Evolutionary conservation across 2,113 vertebrate genomes (phyloP).

Genomic region (Jaculus jaculus): DNA sequence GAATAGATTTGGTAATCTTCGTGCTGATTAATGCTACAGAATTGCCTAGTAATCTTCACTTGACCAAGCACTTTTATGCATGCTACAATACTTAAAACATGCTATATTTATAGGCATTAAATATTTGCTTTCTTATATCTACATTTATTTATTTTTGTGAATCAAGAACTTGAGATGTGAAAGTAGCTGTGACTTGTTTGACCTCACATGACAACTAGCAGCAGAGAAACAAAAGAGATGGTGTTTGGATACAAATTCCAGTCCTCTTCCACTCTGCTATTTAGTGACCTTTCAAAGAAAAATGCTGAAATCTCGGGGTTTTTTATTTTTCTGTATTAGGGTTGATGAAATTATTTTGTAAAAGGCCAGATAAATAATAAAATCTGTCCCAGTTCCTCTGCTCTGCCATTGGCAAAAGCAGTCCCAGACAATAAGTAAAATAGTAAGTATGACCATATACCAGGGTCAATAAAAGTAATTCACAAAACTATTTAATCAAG

Average conservation of each 20-base stretch:
- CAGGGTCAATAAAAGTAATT: conserved; percentile 31
- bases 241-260: not conserved
- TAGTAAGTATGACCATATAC: not conserved
- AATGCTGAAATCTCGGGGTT: not conserved
- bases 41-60: conserved; percentile 22
- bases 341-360: not conserved
- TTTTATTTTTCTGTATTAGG: not conserved
- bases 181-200: conserved; percentile 33
- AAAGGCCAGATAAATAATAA: conserved; percentile 15
- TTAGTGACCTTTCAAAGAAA: conserved; percentile 15
- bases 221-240: not conserved
- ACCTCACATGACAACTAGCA: not conserved
- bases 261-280: not conserved
- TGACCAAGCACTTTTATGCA: not conserved
- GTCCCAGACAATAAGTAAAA: not conserved
- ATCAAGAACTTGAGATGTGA: not conserved
- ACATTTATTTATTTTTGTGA: conserved; percentile 46
- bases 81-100: not conserved
- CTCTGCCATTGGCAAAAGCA: not conserved
- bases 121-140: not conserved
- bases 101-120: not conserved
- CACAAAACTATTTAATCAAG: conserved; percentile 25
- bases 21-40: not conserved
- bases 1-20: not conserved
- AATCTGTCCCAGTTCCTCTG: not conserved